Conservation (phyloP, 2,113 vertebrate genomes). For the Rana temporaria region DNA sequence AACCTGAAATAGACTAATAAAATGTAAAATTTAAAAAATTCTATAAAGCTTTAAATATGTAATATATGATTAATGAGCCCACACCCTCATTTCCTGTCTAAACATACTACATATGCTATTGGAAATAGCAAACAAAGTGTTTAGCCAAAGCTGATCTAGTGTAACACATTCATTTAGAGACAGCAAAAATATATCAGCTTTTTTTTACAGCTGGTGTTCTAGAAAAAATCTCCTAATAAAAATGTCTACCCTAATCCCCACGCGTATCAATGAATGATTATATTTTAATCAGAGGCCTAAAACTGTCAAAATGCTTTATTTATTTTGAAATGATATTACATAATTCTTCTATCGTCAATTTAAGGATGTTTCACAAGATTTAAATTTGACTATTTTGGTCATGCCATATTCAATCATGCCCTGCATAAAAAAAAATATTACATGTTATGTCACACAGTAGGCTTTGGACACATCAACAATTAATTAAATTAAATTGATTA, state of each 20-base stretch:
- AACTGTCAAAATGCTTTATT: constrained; percentile 2
- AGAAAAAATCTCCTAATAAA: constrained; percentile 20
- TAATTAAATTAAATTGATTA: too few species aligned
- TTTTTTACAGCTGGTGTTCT: constrained; percentile 16
- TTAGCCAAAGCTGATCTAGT: constrained; percentile 24
- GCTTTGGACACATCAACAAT: not conserved
- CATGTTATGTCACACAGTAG: not conserved
- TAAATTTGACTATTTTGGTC: not conserved
- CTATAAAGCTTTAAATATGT: not conserved
- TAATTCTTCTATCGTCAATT: not conserved
- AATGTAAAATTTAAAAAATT: not conserved
- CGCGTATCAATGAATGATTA: not conserved
- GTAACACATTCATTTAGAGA: constrained; percentile 30
- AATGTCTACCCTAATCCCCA: not conserved
- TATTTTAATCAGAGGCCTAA: not conserved
- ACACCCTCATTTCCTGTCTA: not conserved
- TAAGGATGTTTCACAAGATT: not conserved
- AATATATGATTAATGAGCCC: constrained; percentile 13
- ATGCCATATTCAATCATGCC: not conserved
- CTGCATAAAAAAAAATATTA: not conserved
- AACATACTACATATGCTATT: constrained; percentile 15
- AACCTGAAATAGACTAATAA: not conserved
- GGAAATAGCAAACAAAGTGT: not conserved
- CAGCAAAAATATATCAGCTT: constrained; percentile 33
- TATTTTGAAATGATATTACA: constrained; percentile 2